A percentile compares a stretch with the other conserved stretches of the same genome.
Evolutionary conservation across 2,113 vertebrate species (phyloP).

Genomic region (Mastomys natalensis): DNA sequence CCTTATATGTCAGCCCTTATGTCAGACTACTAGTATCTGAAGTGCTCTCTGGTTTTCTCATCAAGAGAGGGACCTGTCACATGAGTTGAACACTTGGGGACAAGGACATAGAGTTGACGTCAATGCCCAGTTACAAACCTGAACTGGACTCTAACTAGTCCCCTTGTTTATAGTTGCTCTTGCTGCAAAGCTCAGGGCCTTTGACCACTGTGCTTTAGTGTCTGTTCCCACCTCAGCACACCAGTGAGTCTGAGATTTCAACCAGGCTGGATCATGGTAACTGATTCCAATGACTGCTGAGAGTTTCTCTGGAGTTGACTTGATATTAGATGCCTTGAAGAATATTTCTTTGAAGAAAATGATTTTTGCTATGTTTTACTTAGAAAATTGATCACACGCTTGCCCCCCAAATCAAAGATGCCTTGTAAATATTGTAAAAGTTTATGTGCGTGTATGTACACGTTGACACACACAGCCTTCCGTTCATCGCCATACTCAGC

Average conservation of each 20-base stretch:
- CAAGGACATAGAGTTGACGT: not conserved
- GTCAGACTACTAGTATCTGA: slow-evolving; percentile 41
- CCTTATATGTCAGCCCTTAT: slow-evolving; percentile 55
- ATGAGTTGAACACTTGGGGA: not conserved
- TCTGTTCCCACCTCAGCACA: not conserved
- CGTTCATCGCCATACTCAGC: not conserved
- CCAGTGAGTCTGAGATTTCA: not conserved
- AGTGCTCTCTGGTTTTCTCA: slow-evolving; percentile 63
- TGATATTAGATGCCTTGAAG: not conserved
- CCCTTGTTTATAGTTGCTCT: not conserved
- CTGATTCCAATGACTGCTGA: not conserved
- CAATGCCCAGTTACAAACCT: not conserved
- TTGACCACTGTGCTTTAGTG: not conserved
- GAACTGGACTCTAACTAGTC: not conserved
- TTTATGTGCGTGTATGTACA: too few species aligned
- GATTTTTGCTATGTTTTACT: not conserved
- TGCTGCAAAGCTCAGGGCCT: not conserved
- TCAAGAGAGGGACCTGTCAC: slow-evolving; percentile 61
- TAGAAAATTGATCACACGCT: not conserved
- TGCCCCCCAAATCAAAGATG: not conserved
- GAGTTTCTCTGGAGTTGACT: not conserved
- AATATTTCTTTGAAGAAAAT: slow-evolving; percentile 28
- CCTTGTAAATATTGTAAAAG: not conserved
- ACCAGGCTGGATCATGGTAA: not conserved
- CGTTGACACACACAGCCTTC: not conserved